These are phyloP conservation scores for Troides oblongomaculatus DNA, from an alignment of 2,888 invertebrate genomes.

Conservation along the genomic window DNA sequence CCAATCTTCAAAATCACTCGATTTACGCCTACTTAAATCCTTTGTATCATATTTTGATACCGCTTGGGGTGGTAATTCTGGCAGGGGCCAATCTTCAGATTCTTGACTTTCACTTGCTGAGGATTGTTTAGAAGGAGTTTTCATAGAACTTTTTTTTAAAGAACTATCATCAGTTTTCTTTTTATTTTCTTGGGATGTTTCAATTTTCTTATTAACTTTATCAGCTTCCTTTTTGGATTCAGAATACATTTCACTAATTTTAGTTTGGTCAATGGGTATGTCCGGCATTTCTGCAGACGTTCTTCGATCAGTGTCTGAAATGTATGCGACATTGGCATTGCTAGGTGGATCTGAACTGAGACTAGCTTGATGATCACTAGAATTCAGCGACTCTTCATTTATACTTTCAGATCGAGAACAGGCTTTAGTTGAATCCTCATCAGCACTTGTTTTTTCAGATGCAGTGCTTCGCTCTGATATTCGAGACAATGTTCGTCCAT, in stretches of 20 bases:
- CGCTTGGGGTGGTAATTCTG: conserved; percentile 84
- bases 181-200: conserved; percentile 49
- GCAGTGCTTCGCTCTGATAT: conserved; percentile 94
- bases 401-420: conserved; percentile 91
- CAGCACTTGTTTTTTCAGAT: conserved; percentile 91
- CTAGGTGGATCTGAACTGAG: conserved; percentile 91
- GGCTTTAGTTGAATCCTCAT: conserved; percentile 92
- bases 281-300: conserved; percentile 93
- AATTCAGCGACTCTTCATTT: conserved; percentile 90
- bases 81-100: conserved; percentile 88
- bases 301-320: conserved; percentile 88
- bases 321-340: conserved; percentile 85
- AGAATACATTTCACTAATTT: conserved; percentile 79
- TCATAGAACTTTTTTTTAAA: conserved; percentile 57
- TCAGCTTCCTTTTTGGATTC: conserved; percentile 75
- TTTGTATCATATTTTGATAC: conserved; percentile 52
- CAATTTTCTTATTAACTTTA: conserved; percentile 48
- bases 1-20: conserved; percentile 89
- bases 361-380: conserved; percentile 92
- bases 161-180: conserved; percentile 50
- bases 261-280: conserved; percentile 87
- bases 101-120: conserved; percentile 84
- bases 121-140: conserved; percentile 65
- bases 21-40: conserved; percentile 58
- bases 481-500: conserved; percentile 89